Base-by-base conservation (phyloP, 2,888 invertebrate genomes). In the Xanthorhoe spadicearia region DNA sequence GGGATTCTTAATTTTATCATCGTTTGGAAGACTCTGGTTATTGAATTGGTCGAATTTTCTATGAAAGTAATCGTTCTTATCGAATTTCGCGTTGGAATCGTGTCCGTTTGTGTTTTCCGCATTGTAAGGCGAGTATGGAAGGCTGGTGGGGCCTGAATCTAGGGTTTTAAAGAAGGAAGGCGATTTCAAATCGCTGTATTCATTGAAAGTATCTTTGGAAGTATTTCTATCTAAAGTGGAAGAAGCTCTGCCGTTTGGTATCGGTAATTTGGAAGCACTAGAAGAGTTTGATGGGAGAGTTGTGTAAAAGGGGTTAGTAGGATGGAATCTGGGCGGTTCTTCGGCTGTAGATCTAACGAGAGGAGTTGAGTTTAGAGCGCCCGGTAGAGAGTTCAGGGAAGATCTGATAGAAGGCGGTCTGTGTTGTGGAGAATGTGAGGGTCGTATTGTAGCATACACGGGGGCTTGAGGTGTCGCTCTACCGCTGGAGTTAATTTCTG, bases 231-330 rank as follows among this genome's bases (percentile, higher is more conserved):
- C 89, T 87, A 90, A 81, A 73, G 82, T 84, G 71, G 88, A 81
- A 57, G 84, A 78, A 19, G 86, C 69, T 79, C 83, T 85, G 66
- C 90, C 85, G 66, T 92, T 92, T 57, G 91, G 89, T 72, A 92
- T 80, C 13, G 92, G 92, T 73, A 92, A 81, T 82, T 88, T 93
- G 78, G 92, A 92, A 84, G 87, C 78, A 85, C 84, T 90, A 67
- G 87, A 83, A 76, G 87, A 83, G 81, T 88, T 91, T 61, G 87
- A 84, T 64, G 92, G 91, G 76, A 93, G 82, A 70, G 90, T 92
- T 57, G 92, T 90, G 80, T 92, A 93, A 83, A 93, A 93, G 59
- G 93, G 93, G 78, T 93, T 93, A 32, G 93, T 92, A 60, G 92
- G 93, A 75, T 93, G 92, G 76, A 92, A 88, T 79, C 81, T 86